These are phyloP conservation scores for Oligia latruncula DNA, from an alignment of 2,888 invertebrate species.

Conservation along the genomic window DNA sequence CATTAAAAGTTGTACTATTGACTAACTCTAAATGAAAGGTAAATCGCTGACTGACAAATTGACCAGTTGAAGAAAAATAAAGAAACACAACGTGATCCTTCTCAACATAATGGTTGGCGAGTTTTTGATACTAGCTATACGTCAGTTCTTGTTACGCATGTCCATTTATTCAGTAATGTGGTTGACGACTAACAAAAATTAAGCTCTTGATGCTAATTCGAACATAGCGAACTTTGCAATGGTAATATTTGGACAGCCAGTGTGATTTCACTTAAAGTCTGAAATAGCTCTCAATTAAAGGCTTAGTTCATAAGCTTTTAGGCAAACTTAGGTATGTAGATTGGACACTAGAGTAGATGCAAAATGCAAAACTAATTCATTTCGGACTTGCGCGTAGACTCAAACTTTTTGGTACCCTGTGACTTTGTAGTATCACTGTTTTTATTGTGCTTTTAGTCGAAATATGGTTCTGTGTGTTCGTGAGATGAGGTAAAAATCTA, in stretches of 20 bases:
- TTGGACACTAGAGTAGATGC: slow-evolving; percentile 36
- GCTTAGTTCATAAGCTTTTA: slow-evolving; percentile 53
- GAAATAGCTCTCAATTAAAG: slow-evolving; percentile 60
- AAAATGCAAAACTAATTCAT: slow-evolving; percentile 50
- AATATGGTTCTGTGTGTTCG: slow-evolving; percentile 18
- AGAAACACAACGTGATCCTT: slow-evolving; percentile 16
- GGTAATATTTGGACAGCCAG: slow-evolving; percentile 35
- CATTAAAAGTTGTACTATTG: slow-evolving; percentile 16
- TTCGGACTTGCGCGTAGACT: slow-evolving; percentile 10
- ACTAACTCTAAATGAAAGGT: slow-evolving; percentile 19
- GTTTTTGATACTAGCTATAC: slow-evolving; percentile 4
- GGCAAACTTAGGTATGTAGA: slow-evolving; percentile 50
- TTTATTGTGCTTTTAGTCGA: slow-evolving; percentile 47
- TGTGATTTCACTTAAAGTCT: slow-evolving; percentile 34
- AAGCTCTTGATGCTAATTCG: slow-evolving; percentile 14
- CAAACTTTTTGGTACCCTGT: slow-evolving; percentile 26
- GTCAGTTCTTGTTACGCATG: slow-evolving; percentile 7
- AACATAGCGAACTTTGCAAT: slow-evolving; percentile 21
- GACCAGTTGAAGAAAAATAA: slow-evolving; percentile 8
- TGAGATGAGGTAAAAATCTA: slow-evolving; percentile 36
- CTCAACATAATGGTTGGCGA: slow-evolving; percentile 8
- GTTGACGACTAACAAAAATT: slow-evolving; percentile 10
- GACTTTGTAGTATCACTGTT: slow-evolving; percentile 21
- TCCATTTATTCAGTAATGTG: slow-evolving; percentile 1
- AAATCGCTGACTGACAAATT: slow-evolving; percentile 2